phyloP scores from a whole-genome alignment of 2,888 invertebrate species.

The Oscheius onirici region DNA sequence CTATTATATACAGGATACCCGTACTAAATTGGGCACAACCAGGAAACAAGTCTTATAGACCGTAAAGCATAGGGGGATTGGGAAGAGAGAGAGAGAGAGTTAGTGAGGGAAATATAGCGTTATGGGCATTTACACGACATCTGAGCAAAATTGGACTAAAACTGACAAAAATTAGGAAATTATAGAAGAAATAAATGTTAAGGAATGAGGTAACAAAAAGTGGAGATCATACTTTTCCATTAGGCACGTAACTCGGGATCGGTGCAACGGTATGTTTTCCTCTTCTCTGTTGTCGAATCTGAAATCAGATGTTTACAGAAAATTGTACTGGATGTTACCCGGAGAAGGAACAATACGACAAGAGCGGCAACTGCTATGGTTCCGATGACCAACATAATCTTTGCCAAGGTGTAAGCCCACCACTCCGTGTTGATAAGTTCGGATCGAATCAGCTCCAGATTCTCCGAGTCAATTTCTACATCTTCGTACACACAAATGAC shows the following conservation, averaged over 20 bases:
- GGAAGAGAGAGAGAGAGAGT: background rate
- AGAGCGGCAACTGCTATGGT: background rate
- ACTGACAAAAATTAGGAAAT: background rate
- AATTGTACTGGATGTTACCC: background rate
- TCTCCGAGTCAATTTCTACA: slow-evolving; percentile 61
- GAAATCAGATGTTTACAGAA: background rate
- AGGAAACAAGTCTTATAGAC: slow-evolving; percentile 12
- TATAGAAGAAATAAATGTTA: too few relatives aligned
- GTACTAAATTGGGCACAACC: slow-evolving; percentile 15
- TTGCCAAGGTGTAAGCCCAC: slow-evolving; percentile 22
- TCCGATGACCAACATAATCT: slow-evolving; percentile 18
- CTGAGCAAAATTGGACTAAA: slow-evolving; percentile 10
- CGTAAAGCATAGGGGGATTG: slow-evolving; percentile 14
- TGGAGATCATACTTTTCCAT: slow-evolving; percentile 25
- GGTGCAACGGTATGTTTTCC: slow-evolving; percentile 22
- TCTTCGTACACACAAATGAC: slow-evolving; percentile 54
- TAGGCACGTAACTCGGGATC: slow-evolving; percentile 22
- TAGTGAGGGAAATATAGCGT: too few relatives aligned
- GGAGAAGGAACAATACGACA: background rate
- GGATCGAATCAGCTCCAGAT: slow-evolving; percentile 15
- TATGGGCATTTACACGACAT: background rate
- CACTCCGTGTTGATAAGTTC: slow-evolving; percentile 34
- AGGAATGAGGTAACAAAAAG: background rate
- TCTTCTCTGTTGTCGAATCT: slow-evolving; percentile 6
- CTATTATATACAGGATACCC: background rate